phyloP scores from a whole-genome alignment of 1,140 invertebrate genomes.

The Hirudo medicinalis region DNA sequence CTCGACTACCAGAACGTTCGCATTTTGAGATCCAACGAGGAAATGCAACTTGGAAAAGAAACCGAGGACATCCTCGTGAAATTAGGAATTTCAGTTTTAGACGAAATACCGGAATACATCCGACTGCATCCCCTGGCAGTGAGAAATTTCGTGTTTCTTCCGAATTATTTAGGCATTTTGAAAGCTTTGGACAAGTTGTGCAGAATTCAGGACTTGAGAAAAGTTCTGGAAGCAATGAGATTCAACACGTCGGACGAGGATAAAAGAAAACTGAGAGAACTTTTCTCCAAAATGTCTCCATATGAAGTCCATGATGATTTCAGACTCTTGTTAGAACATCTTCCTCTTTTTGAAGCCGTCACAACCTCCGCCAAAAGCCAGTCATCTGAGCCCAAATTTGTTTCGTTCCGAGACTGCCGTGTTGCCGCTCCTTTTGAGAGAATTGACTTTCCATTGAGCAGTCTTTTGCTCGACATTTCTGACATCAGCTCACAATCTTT shows the following conservation, averaged over 20 bases:
- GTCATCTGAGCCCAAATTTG: not conserved
- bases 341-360: slow-evolving; percentile 22
- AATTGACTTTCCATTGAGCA: slow-evolving; percentile 15
- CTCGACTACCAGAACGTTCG: not conserved
- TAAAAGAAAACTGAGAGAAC: slow-evolving; percentile 13
- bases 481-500: slow-evolving; percentile 4
- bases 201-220: not conserved
- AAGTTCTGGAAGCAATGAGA: not conserved
- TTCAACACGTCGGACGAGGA: slow-evolving; percentile 14
- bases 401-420: slow-evolving; percentile 15
- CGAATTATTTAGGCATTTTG: slow-evolving; percentile 22
- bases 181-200: slow-evolving; percentile 13
- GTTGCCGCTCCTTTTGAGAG: slow-evolving; percentile 22
- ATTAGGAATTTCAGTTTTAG: slow-evolving; percentile 20
- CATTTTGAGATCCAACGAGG: slow-evolving; percentile 16
- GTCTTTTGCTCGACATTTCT: slow-evolving; percentile 18
- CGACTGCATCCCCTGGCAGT: slow-evolving; percentile 14
- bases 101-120: slow-evolving; percentile 20
- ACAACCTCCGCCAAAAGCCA: not conserved
- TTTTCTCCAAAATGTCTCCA: slow-evolving; percentile 20
- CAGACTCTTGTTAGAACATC: slow-evolving; percentile 10
- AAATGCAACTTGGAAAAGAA: not conserved
- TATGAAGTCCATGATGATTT: slow-evolving; percentile 17
- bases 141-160: slow-evolving; percentile 19
- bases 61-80: slow-evolving; percentile 14